Evolutionary conservation across 2,113 vertebrate genomes (phyloP).

Genomic region (Prolemur simus): DNA sequence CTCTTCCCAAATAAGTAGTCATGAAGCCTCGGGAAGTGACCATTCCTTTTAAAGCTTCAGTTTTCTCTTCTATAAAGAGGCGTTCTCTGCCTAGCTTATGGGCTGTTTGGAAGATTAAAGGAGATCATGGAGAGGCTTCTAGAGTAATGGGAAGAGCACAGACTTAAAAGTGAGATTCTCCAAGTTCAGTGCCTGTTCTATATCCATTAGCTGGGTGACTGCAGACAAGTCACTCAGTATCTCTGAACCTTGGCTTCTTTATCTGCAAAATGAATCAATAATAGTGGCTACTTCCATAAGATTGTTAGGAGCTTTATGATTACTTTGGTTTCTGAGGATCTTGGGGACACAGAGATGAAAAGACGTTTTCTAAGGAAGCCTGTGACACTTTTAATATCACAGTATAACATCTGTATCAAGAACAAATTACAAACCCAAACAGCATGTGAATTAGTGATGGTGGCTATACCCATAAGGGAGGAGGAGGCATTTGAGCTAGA

Average conservation of each 20-base stretch:
- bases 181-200: not conserved
- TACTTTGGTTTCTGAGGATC: not conserved
- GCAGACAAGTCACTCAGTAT: not conserved
- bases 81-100: not conserved
- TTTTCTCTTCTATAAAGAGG: not conserved
- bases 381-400: not conserved
- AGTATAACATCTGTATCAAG: not conserved
- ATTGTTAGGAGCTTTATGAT: not conserved
- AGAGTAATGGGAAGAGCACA: not conserved
- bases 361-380: not conserved
- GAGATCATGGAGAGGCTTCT: not conserved
- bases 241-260: constrained; percentile 1
- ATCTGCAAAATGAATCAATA: not conserved
- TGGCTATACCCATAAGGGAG: not conserved
- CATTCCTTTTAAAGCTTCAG: not conserved
- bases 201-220: not conserved
- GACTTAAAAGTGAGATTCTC: not conserved
- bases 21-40: not conserved
- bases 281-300: not conserved
- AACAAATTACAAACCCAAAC: not conserved
- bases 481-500: not conserved
- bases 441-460: not conserved
- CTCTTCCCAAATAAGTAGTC: not conserved
- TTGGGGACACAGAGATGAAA: not conserved
- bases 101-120: not conserved